A percentile compares a stretch with the other conserved stretches of the same genome.
Conservation (phyloP, 1,140 invertebrate species). For the Nixonia krombeini region DNA sequence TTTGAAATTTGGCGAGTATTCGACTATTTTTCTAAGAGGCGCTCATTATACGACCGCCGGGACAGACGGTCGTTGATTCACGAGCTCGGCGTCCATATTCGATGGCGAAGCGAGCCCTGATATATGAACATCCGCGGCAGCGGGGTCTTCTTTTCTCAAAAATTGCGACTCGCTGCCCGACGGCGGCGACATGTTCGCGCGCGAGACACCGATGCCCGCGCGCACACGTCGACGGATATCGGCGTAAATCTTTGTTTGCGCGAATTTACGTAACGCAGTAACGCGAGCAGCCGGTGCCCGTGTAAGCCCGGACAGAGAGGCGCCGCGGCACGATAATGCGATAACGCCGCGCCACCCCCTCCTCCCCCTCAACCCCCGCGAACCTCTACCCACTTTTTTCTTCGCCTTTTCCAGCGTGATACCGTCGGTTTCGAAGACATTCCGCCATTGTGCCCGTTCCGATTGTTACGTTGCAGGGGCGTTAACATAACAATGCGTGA, state of each 20-base stretch:
- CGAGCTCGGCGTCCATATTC: not conserved
- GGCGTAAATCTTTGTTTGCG: conserved; percentile 65
- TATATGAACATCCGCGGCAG: too few species aligned
- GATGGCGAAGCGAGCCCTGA: conserved; percentile 13
- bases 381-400: conserved; percentile 10
- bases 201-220: not conserved
- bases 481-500: conserved; percentile 68
- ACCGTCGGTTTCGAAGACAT: conserved; percentile 48
- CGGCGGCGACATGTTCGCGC: conserved; percentile 16
- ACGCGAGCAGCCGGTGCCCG: conserved; percentile 23
- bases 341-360: conserved; percentile 56
- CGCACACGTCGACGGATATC: conserved; percentile 40
- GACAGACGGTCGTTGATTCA: conserved; percentile 21
- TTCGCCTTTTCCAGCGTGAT: conserved; percentile 22
- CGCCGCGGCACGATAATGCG: conserved; percentile 65
- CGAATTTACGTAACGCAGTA: conserved; percentile 62
- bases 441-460: conserved; percentile 62
- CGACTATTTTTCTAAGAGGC: too few species aligned
- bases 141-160: conserved; percentile 12
- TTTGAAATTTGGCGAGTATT: conserved; percentile 24
- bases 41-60: conserved; percentile 26
- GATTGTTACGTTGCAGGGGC: conserved; percentile 64
- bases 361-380: conserved; percentile 2
- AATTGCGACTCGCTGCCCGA: conserved; percentile 37
- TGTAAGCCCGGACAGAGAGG: conserved; percentile 52